A percentile compares a stretch with the other conserved stretches of the same genome.
Conservation (phyloP, 2,888 invertebrate species). For the Cancer borealis region DNA sequence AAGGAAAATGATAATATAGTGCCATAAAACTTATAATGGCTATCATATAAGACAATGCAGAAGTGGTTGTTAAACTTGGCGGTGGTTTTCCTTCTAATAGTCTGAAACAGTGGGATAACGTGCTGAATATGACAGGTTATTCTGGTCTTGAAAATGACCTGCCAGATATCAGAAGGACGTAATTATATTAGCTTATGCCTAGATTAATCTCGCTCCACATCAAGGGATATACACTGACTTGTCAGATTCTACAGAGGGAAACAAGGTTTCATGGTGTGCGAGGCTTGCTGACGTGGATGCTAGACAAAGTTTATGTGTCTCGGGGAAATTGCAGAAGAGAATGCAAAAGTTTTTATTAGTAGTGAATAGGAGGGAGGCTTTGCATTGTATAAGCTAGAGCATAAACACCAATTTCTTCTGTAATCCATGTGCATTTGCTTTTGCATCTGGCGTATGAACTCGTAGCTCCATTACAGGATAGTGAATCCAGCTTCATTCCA, state of each 20-base stretch:
- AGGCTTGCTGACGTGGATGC: too few relatives aligned
- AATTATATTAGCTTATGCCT: background rate
- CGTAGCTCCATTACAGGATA: background rate
- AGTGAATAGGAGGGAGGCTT: background rate
- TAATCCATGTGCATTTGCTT: too few relatives aligned
- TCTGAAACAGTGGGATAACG: background rate
- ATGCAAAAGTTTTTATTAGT: background rate
- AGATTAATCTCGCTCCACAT: background rate
- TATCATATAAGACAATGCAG: background rate
- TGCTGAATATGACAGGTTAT: background rate
- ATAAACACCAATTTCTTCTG: too few relatives aligned
- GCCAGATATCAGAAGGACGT: slow-evolving; percentile 26
- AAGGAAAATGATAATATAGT: background rate
- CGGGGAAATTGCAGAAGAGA: background rate
- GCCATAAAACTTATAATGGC: background rate
- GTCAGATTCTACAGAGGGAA: too few relatives aligned
- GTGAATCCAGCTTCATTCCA: too few relatives aligned
- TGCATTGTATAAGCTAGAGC: background rate
- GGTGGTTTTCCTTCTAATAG: background rate
- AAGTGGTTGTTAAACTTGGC: background rate
- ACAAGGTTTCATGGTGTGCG: too few relatives aligned
- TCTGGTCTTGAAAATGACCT: slow-evolving; percentile 7
- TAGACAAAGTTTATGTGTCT: background rate
- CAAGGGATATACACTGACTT: too few relatives aligned
- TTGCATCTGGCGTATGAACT: background rate